These are phyloP conservation scores for Nasonia vitripennis DNA, from an alignment of 1,140 invertebrate genomes.

Conservation along the genomic window DNA sequence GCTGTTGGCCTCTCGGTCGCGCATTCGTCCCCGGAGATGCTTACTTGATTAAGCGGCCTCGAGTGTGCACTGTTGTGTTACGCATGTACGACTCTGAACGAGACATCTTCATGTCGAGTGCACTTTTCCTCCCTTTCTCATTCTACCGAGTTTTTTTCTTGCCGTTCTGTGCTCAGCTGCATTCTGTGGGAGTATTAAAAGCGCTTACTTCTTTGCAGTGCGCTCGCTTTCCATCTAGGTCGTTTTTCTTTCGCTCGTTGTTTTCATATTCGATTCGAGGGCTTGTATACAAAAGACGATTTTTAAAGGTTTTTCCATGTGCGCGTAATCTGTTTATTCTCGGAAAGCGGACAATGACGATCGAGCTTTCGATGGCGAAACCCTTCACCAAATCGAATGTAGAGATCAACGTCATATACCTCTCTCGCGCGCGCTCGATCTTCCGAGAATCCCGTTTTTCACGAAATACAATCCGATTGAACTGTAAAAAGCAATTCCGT, in stretches of 20 bases:
- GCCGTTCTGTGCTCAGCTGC: neutral
- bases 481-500: neutral
- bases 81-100: neutral
- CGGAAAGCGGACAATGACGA: too few relatives aligned
- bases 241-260: neutral
- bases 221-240: neutral
- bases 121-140: neutral
- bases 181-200: neutral
- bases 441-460: neutral
- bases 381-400: neutral
- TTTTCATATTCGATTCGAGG: too few relatives aligned
- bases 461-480: neutral
- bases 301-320: too few relatives aligned
- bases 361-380: too few relatives aligned
- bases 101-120: constrained; percentile 25
- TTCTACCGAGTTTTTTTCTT: neutral
- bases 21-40: constrained; percentile 42
- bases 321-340: too few relatives aligned
- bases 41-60: constrained; percentile 46
- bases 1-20: neutral
- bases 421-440: neutral
- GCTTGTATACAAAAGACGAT: too few relatives aligned
- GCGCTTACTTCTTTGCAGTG: neutral
- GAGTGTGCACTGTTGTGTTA: constrained; percentile 31
- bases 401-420: neutral